phyloP scores from a whole-genome alignment of 1,140 invertebrate genomes.

The Goniozus legneri region DNA sequence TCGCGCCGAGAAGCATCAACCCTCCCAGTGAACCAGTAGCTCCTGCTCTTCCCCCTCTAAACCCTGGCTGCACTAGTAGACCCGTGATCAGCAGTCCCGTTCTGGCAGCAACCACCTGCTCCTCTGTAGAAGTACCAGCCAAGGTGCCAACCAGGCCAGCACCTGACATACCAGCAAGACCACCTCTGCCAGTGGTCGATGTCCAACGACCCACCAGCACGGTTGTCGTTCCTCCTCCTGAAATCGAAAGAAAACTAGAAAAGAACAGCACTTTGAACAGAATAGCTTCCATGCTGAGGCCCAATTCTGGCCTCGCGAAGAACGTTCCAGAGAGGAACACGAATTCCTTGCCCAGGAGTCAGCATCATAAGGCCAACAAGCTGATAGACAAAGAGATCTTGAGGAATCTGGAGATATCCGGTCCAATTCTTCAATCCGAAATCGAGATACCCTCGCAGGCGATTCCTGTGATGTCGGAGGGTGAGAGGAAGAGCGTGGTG shows the following conservation, averaged over 20 bases:
- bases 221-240: slow-evolving; percentile 20
- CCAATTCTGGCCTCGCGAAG: slow-evolving; percentile 48
- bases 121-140: slow-evolving; percentile 68
- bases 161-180: slow-evolving; percentile 25
- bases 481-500: slow-evolving; percentile 57
- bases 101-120: slow-evolving; percentile 73
- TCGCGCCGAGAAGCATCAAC: slow-evolving; percentile 27
- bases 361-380: slow-evolving; percentile 61
- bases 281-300: slow-evolving; percentile 74
- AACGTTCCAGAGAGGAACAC: slow-evolving; percentile 51
- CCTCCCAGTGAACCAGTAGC: slow-evolving; percentile 46
- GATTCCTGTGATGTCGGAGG: slow-evolving; percentile 55
- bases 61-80: slow-evolving; percentile 59
- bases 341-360: slow-evolving; percentile 59
- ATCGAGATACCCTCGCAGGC: slow-evolving; percentile 60
- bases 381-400: slow-evolving; percentile 66
- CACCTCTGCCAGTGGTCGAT: no score
- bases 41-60: slow-evolving; percentile 60
- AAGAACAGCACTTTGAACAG: slow-evolving; percentile 64
- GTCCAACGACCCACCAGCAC: slow-evolving; percentile 34
- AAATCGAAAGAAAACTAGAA: slow-evolving; percentile 45
- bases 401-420: slow-evolving; percentile 75
- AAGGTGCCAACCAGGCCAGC: slow-evolving; percentile 52
- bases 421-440: slow-evolving; percentile 70
- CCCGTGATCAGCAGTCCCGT: slow-evolving; percentile 78